These are phyloP conservation scores for Drosophila paramelanica DNA, from an alignment of 2,888 invertebrate species.

Conservation along the genomic window DNA sequence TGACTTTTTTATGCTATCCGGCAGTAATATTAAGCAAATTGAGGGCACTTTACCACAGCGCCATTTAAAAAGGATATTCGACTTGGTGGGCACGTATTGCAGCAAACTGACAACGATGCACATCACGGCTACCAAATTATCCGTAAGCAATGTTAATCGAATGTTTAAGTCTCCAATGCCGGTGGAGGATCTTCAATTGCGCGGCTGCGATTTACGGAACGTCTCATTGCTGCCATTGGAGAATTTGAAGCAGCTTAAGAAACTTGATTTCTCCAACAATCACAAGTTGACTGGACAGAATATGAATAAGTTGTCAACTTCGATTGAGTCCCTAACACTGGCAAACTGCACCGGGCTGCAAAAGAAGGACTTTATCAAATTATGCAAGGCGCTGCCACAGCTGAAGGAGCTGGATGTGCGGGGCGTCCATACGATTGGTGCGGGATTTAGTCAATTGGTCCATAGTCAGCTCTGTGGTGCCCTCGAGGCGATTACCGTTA, in stretches of 20 bases:
- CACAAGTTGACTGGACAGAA: slow-evolving; percentile 18
- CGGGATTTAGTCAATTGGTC: neutral
- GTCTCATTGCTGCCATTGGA: slow-evolving; percentile 14
- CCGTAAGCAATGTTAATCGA: slow-evolving; percentile 3
- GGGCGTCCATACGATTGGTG: neutral
- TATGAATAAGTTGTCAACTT: slow-evolving; percentile 14
- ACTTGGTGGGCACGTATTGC: slow-evolving; percentile 35
- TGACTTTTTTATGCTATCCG: slow-evolving; percentile 61
- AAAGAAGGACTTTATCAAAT: neutral
- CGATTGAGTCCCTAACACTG: slow-evolving; percentile 35
- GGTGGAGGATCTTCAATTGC: slow-evolving; percentile 31
- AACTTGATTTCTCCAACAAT: slow-evolving; percentile 43
- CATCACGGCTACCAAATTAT: slow-evolving; percentile 12
- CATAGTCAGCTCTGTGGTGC: neutral
- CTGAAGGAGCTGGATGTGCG: slow-evolving; percentile 36
- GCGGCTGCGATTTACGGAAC: slow-evolving; percentile 28
- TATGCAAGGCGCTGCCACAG: slow-evolving; percentile 3
- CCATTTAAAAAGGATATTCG: slow-evolving; percentile 24
- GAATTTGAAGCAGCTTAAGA: slow-evolving; percentile 33
- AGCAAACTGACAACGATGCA: slow-evolving; percentile 23
- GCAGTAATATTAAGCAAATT: slow-evolving; percentile 23
- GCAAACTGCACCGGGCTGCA: slow-evolving; percentile 12
- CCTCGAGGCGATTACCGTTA: slow-evolving; percentile 40
- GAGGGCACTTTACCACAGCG: slow-evolving; percentile 31
- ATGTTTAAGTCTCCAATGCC: slow-evolving; percentile 24